Conservation (phyloP, 2,113 vertebrate species). For the Anas platyrhynchos region DNA sequence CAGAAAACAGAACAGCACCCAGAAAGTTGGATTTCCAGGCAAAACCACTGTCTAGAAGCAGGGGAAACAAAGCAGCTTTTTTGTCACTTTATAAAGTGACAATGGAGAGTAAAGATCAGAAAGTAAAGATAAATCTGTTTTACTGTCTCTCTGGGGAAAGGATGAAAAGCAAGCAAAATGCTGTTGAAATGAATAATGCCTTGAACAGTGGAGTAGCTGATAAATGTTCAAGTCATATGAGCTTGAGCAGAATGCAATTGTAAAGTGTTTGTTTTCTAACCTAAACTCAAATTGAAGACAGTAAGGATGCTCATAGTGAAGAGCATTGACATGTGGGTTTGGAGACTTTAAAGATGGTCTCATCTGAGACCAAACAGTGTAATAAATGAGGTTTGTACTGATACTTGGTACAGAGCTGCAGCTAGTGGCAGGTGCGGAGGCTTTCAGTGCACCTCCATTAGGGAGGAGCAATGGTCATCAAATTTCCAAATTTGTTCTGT, state of each 20-base stretch:
- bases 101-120: constrained; percentile 40
- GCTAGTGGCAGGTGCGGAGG: neutral
- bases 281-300: neutral
- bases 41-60: neutral
- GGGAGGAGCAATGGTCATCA: neutral
- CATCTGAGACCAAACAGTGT: neutral
- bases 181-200: constrained; percentile 38
- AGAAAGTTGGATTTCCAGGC: neutral
- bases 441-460: neutral
- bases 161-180: constrained; percentile 36
- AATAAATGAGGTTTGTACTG: neutral
- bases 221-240: neutral
- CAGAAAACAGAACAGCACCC: neutral
- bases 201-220: neutral
- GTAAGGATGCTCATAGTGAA: neutral
- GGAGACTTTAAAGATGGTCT: neutral
- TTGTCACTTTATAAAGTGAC: neutral
- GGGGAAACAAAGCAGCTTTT: neutral
- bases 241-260: neutral
- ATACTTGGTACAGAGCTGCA: neutral
- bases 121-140: constrained; percentile 46
- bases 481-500: neutral
- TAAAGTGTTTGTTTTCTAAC: neutral
- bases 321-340: neutral
- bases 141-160: constrained; percentile 14